Percentiles rank a stretch among this genome's conserved stretches.
Conservation (phyloP, 2,888 invertebrate species). For the Onchidella celtica region DNA sequence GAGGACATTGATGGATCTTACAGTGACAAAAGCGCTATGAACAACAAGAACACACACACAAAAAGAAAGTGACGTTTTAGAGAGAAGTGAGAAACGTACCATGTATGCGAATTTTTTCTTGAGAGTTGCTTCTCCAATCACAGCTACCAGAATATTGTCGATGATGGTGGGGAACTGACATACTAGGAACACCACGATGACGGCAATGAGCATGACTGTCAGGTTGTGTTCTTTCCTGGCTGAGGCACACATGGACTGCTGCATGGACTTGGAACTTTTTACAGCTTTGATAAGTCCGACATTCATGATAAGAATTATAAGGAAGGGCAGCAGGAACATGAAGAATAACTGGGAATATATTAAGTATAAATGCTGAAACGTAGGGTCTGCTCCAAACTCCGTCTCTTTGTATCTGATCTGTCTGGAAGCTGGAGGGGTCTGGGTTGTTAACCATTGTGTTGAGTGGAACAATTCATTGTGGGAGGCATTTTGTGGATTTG, state of each 20-base stretch:
- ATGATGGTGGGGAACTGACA: constrained; percentile 85
- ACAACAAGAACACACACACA: too few species aligned
- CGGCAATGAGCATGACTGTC: constrained; percentile 96
- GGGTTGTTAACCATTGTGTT: not conserved
- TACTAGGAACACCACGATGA: constrained; percentile 96
- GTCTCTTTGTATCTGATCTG: constrained; percentile 54
- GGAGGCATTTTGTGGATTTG: not conserved
- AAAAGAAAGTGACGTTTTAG: too few species aligned
- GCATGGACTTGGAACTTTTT: constrained; percentile 63
- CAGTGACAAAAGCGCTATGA: too few species aligned
- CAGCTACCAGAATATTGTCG: constrained; percentile 76
- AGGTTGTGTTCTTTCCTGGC: constrained; percentile 91
- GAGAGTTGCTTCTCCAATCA: constrained; percentile 59
- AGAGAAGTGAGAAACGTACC: constrained; percentile 27
- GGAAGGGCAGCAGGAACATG: constrained; percentile 77
- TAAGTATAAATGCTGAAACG: constrained; percentile 74
- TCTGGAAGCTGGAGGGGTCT: constrained; percentile 21
- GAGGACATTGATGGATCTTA: too few species aligned
- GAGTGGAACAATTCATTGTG: not conserved
- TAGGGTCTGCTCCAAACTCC: constrained; percentile 67
- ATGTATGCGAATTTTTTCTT: constrained; percentile 26
- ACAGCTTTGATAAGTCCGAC: constrained; percentile 75
- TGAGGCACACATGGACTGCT: constrained; percentile 63
- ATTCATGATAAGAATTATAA: constrained; percentile 74
- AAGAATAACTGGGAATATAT: constrained; percentile 75